Conservation (phyloP, 2,113 vertebrate genomes). For the Cromileptes altivelis region DNA sequence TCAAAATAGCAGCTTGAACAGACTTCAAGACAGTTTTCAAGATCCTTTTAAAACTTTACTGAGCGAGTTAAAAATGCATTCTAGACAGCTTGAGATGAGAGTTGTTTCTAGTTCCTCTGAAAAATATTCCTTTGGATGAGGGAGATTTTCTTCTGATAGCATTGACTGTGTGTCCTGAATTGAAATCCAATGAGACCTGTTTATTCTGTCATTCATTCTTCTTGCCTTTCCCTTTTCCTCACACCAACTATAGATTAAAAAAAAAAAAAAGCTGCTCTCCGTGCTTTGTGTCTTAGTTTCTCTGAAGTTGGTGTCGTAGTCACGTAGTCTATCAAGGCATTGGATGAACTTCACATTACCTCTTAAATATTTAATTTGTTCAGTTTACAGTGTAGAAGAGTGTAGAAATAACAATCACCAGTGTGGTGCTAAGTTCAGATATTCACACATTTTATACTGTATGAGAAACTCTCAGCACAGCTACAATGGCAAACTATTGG, state of each 20-base stretch:
- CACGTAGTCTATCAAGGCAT: conserved; percentile 14
- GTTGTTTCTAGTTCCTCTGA: background rate
- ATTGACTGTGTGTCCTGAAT: conserved; percentile 21
- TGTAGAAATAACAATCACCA: background rate
- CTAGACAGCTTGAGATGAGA: conserved; percentile 18
- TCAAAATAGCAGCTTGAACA: conserved; percentile 1
- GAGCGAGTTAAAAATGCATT: conserved; percentile 32
- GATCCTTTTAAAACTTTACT: conserved; percentile 40
- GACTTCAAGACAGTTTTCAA: background rate
- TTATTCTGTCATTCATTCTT: conserved; percentile 22
- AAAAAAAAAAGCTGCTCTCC: background rate
- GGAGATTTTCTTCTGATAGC: background rate
- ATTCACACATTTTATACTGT: background rate
- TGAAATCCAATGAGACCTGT: background rate
- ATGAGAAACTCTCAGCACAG: background rate
- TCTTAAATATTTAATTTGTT: background rate
- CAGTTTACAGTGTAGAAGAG: background rate
- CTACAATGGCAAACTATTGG: background rate
- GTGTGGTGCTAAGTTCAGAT: background rate
- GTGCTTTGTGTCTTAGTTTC: background rate
- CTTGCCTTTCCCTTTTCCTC: conserved; percentile 4
- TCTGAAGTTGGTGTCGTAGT: conserved; percentile 1
- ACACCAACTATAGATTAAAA: background rate
- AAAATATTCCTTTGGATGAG: background rate
- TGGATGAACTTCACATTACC: background rate